Evolutionary conservation across 2,113 vertebrate species (phyloP), one percentile per base, ranked within the genome.

Genomic region (Daboia siamensis): DNA sequence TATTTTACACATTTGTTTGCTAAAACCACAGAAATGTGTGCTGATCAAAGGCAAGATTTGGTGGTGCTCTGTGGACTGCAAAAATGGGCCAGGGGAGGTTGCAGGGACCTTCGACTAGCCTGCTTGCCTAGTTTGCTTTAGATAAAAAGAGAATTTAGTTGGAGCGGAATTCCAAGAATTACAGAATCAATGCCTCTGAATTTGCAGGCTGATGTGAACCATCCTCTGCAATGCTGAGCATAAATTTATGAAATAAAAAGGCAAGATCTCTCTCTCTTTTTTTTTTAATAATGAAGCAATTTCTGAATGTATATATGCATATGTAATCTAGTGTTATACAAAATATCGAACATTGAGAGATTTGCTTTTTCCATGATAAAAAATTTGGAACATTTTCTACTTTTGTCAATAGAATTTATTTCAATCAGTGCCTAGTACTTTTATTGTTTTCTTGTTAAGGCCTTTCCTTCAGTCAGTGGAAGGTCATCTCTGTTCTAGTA

Each of bases 401-500:
- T 95, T 93, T 86, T 94, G 93, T 94, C 95, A 94, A 93, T 39
- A 11, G 39, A 95, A 96, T 96, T 96, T 96, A 95, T 94, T 95
- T 96, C 96, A 97, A 94, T 94, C 94, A 93, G 95, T 86, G 95
- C 95, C 96, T 94, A 95, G 95, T 94, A 94, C 93, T 93, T 93
- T 97, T 97, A 97, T 97, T 94, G 1, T 95, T 1, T 87, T 55
- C 21, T 21, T 74, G 29, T 84, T 69, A 88, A 95, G 94, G 94
- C 93, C 93, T 97, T 95, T 95, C 93, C 94, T 97, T 64, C 92
- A 93, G 94, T 93, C 91, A 86, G 95, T 94, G 95, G 94, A 95
- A 80, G 69, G 33, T 80, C 69, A 80, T 39, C 33, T 39, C 20
- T 80, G 33, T 39, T 80, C 17, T 21, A 80, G 69, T 80, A 39